These are phyloP conservation scores for Poecilia picta DNA, from an alignment of 2,797 vertebrate genomes.

Conservation along the genomic window DNA sequence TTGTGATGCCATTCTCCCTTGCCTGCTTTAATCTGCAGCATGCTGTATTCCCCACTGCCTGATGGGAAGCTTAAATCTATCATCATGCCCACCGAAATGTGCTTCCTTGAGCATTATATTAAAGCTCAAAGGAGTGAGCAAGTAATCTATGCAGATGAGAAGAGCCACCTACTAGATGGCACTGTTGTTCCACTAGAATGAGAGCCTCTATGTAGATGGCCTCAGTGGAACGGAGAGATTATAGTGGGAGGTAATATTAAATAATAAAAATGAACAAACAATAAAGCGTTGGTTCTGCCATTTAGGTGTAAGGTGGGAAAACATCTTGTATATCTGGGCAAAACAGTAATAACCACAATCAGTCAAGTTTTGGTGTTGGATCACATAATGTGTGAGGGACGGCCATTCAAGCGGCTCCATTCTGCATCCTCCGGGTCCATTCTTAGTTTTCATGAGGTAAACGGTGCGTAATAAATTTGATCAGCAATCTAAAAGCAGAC, in stretches of 20 bases:
- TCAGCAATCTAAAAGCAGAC: conserved; percentile 49
- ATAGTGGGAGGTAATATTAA: conserved; percentile 52
- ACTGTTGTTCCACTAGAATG: conserved; percentile 77
- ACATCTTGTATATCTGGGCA: conserved; percentile 46
- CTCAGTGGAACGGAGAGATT: conserved; percentile 44
- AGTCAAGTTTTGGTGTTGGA: conserved; percentile 37
- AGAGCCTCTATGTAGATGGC: not conserved
- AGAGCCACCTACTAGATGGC: conserved; percentile 81
- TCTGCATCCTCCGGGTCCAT: conserved; percentile 43
- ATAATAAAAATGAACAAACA: conserved; percentile 52
- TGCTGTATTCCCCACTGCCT: conserved; percentile 78
- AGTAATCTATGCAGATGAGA: conserved; percentile 20
- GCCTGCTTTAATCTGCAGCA: conserved; percentile 76
- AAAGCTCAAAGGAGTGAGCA: conserved; percentile 64
- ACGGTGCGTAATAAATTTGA: conserved; percentile 42
- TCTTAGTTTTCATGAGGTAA: conserved; percentile 47
- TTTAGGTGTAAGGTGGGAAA: conserved; percentile 47
- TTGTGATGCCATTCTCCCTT: conserved; percentile 71
- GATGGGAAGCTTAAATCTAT: conserved; percentile 83
- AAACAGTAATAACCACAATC: conserved; percentile 38
- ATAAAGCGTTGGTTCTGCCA: conserved; percentile 53
- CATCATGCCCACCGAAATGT: conserved; percentile 79
- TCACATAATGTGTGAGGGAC: conserved; percentile 36
- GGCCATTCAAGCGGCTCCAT: conserved; percentile 32
- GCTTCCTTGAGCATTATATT: conserved; percentile 77